Conservation (phyloP, 1,140 invertebrate genomes). For the Frieseomelitta varia region DNA sequence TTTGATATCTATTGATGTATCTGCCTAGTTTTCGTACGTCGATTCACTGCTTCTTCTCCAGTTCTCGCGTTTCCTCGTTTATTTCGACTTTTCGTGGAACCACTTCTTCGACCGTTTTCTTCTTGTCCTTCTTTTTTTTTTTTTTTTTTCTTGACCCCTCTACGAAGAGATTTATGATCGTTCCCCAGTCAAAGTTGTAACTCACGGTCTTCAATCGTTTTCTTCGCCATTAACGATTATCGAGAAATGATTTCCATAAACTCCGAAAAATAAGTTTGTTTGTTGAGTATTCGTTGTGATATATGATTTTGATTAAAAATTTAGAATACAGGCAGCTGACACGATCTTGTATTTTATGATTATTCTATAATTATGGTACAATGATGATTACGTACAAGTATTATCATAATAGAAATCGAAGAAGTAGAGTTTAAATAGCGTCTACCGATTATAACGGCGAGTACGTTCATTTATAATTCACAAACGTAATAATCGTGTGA, state of each 20-base stretch:
- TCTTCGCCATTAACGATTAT: background rate
- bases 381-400: too few relatives aligned
- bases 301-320: too few relatives aligned
- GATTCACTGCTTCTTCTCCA: background rate
- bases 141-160: too few relatives aligned
- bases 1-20: conserved; percentile 55
- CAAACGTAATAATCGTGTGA: too few relatives aligned
- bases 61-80: conserved; percentile 6
- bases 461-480: too few relatives aligned
- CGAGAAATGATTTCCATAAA: background rate
- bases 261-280: background rate
- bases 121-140: background rate
- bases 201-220: background rate
- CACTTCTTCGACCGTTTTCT: background rate
- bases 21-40: conserved; percentile 1
- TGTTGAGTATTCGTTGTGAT: background rate
- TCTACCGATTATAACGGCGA: too few relatives aligned
- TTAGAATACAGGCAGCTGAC: too few relatives aligned
- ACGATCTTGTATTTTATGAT: too few relatives aligned
- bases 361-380: too few relatives aligned
- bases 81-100: conserved; percentile 1
- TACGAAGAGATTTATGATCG: conserved; percentile 13
- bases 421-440: too few relatives aligned
- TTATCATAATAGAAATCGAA: too few relatives aligned
- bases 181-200: background rate